Conservation (phyloP, 2,113 vertebrate species). For the Stigmatopora nigra region DNA sequence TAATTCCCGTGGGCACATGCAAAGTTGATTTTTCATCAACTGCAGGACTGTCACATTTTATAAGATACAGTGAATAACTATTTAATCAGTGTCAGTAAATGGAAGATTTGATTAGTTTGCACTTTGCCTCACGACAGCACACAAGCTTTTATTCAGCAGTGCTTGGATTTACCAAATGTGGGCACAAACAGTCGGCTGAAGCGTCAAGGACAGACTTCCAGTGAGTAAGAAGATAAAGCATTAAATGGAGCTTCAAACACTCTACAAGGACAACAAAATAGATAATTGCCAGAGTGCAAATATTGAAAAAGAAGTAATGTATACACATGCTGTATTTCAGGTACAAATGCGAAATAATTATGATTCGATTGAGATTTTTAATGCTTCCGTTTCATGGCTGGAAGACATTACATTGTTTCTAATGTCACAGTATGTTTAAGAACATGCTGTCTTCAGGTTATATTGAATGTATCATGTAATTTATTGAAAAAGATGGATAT, state of each 20-base stretch:
- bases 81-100: background rate
- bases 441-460: background rate
- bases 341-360: background rate
- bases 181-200: background rate
- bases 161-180: background rate
- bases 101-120: background rate
- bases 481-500: background rate
- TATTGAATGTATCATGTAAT: background rate
- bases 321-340: background rate
- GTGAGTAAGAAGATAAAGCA: background rate
- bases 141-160: background rate
- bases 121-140: background rate
- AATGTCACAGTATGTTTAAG: background rate
- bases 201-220: background rate
- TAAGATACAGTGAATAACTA: background rate
- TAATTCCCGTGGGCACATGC: background rate
- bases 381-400: background rate
- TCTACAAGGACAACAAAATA: too few relatives aligned
- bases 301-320: background rate
- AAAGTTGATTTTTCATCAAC: background rate
- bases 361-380: too few relatives aligned
- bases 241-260: background rate
- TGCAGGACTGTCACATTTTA: background rate
- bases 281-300: background rate
- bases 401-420: background rate